Evolutionary conservation across 23 tunicate species (phyloP).

Genomic region (Styela plicata): DNA sequence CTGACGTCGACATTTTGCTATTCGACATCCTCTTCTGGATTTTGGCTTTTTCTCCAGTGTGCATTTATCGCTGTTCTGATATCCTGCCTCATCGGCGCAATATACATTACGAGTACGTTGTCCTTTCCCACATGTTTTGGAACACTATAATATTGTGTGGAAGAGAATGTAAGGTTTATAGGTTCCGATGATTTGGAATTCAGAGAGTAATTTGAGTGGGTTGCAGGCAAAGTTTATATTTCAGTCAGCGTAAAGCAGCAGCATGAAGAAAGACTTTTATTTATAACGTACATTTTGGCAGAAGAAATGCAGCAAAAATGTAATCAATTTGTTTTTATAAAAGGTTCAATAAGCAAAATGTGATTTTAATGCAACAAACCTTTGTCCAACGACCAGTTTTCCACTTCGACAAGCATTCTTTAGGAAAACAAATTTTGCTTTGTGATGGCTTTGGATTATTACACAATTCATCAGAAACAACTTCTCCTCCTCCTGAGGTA

Average conservation of each 20-base stretch:
- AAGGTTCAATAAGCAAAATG: no score
- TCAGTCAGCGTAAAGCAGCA: no score
- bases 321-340: no score
- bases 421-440: conserved; percentile 25
- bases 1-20: conserved; percentile 56
- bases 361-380: conserved; percentile 51
- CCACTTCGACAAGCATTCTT: conserved; percentile 64
- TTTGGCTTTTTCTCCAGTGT: conserved; percentile 40
- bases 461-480: conserved; percentile 28
- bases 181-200: no score
- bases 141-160: conserved; percentile 76
- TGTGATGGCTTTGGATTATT: conserved; percentile 23
- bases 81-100: conserved; percentile 46
- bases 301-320: no score
- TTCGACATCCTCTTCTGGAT: conserved; percentile 43
- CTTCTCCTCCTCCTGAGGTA: conserved; percentile 46
- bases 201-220: no score
- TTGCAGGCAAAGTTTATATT: no score
- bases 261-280: no score
- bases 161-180: no score
- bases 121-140: conserved; percentile 75
- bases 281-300: no score
- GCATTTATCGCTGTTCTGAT: conserved; percentile 40
- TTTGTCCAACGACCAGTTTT: conserved; percentile 71
- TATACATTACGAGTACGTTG: conserved; percentile 42